These are phyloP conservation scores for Holacanthus passer DNA, from an alignment of 2,113 vertebrate species.

Conservation along the genomic window DNA sequence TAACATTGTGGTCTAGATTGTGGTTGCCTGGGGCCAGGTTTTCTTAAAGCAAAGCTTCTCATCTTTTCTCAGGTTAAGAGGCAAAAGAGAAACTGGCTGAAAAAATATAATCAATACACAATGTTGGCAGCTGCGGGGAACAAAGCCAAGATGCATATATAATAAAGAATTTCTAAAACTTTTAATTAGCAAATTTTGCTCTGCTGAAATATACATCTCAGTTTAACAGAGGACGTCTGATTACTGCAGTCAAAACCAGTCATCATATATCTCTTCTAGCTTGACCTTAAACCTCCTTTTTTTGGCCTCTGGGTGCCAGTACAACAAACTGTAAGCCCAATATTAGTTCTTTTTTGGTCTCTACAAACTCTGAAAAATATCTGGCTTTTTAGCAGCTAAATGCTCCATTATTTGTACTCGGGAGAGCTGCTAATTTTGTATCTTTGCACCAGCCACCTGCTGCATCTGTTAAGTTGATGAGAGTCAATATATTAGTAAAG, in stretches of 20 bases:
- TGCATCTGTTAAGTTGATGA: neutral
- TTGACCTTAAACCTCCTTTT: neutral
- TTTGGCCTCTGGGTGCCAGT: neutral
- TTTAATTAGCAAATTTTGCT: neutral
- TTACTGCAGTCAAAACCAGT: neutral
- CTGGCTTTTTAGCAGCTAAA: neutral
- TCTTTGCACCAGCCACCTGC: neutral
- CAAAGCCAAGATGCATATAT: neutral
- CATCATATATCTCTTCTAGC: neutral
- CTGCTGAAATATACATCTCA: neutral
- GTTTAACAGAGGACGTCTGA: neutral
- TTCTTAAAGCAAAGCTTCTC: neutral
- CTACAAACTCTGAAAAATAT: neutral
- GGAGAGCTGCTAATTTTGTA: neutral
- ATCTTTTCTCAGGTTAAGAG: neutral
- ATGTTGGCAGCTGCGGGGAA: neutral
- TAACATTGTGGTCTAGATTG: constrained; percentile 39
- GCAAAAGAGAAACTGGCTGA: neutral
- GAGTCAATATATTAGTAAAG: neutral
- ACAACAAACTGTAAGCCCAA: neutral
- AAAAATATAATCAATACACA: neutral
- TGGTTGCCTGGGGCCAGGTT: constrained; percentile 1
- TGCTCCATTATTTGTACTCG: no score
- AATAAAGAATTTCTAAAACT: neutral
- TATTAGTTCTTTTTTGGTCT: neutral